Base-by-base conservation (phyloP, 2,888 invertebrate genomes). In the Tinea semifulvella region DNA sequence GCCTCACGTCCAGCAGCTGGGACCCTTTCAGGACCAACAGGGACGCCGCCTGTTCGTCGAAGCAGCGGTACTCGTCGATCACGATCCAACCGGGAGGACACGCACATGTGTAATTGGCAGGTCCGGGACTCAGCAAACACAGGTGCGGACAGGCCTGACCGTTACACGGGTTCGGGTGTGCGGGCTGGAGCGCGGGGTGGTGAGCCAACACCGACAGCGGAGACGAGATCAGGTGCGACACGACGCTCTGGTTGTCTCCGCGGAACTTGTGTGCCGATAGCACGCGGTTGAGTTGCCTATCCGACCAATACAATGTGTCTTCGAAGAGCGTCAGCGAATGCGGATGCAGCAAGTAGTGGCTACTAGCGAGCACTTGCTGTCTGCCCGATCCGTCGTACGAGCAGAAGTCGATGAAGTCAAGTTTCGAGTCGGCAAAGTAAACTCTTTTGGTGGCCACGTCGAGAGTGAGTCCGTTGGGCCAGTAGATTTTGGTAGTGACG, bases 361-460 rank as follows among this genome's bases (percentile, higher is more conserved):
- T 93, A 11, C 89, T 89, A 2, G 94, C 89, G 13, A 95, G 62
- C 0, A 95, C 96, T 68, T 96, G 95, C 52, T 92, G 91, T 14
- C 98, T 76, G 0, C 93, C 92, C 0, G 88, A 87, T 6, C 99
- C 99, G 58, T 98, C 94, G 75, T 99, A 99, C 60, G 95, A 91
- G 62, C 97, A 98, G 63, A 96, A 97, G 63, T 98, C 98, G 48
- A 99, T 98, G 61, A 94, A 98, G 65, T 98, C 98, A 25, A 99
- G 73, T 62, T 98, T 96, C 0, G 96, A 96, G 68, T 99, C 98
- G 0, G 97, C 97, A 64, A 98, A 99, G 72, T 99, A 99, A 0
- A 99, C 89, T 42, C 98, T 79, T 60, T 91, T 90, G 1, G 91
- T 97, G 0, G 98, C 91, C 14, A 94, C 92, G 62, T 99, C 99